Percentiles rank a stretch among this genome's conserved stretches.
Evolutionary conservation across 2,797 vertebrate genomes (phyloP).

Genomic region (Cyprinella venusta): DNA sequence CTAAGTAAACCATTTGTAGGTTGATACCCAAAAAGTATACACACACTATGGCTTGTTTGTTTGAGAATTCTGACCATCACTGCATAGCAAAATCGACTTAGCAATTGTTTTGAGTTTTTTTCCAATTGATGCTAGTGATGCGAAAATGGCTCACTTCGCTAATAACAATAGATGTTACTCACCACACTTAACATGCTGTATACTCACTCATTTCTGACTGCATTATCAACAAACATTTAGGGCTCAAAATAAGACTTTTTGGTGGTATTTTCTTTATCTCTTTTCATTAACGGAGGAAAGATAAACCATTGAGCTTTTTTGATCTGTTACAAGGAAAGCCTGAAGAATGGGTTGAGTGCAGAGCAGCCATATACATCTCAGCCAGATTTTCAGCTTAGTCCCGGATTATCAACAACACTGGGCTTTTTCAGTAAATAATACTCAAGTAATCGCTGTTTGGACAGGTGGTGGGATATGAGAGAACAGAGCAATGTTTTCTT

Average conservation of each 20-base stretch:
- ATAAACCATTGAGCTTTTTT: conserved; percentile 23
- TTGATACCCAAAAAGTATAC: not conserved
- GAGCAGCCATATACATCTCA: conserved; percentile 55
- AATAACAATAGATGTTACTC: not conserved
- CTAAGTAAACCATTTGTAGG: not conserved
- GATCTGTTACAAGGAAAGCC: conserved; percentile 37
- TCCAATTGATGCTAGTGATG: not conserved
- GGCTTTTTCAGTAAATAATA: conserved; percentile 63
- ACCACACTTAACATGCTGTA: not conserved
- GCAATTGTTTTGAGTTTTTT: not conserved
- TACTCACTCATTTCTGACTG: not conserved
- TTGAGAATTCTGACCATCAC: not conserved
- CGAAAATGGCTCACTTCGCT: not conserved
- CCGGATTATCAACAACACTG: conserved; percentile 68
- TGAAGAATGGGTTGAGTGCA: conserved; percentile 55
- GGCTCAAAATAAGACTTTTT: not conserved
- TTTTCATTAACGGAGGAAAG: not conserved
- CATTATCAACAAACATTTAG: not conserved
- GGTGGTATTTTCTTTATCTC: not conserved
- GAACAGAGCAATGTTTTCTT: conserved; percentile 7
- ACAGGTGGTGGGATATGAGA: conserved; percentile 62
- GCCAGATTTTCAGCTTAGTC: conserved; percentile 70
- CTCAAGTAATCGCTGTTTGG: conserved; percentile 63
- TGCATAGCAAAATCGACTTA: not conserved
- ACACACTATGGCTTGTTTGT: not conserved